Evolutionary conservation across 2,888 invertebrate species (phyloP), one percentile per base, ranked within the genome.

Genomic region (Cecidostiba fungosa): DNA sequence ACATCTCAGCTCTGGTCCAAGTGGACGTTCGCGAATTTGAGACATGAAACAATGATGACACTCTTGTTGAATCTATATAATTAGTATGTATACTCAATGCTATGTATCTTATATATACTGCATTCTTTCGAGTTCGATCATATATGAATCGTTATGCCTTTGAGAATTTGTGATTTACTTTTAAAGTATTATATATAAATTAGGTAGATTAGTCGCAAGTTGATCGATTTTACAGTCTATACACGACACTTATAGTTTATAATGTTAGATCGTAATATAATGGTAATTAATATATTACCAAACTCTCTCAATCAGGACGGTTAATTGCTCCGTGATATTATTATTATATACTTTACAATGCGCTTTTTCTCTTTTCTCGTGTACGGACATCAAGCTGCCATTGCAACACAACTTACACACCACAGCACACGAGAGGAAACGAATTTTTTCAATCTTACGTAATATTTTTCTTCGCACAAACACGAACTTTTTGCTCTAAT

Each of bases 121-220:
- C 6, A 32, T 19, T 69, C 26, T 36, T 69, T 69, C 69, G 54
- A 70, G 50, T 82, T 69, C 66, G 36, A 43, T 43, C 39, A 76
- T 82, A 76, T 77, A 59, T 36, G 12, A 16, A 82, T 14, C 72
- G 43, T 62, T 77, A 62, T 73, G 79, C 74, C 84, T 84, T 84
- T 29, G 39, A 66, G 62, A 79, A 50, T 78, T 74, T 84, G 70
- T 74, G 84, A 84, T 84, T 74, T 74, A 77, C 66, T 82, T 84
- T 74, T 43, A 74, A 83, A 77, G 59, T n/a, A 62, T 19, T 32
- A 62, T 74, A 36, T 29, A n/a, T 62, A 23, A 29, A 62, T 26
- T 66, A 72, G 43, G 23, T 72, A 72, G 43, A 72, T 43, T 72
- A 72, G 72, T 8, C 54, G 19, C 29, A 26, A 69, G 39, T 77